Base-by-base conservation (phyloP, 2,113 vertebrate genomes). In the Mirza zaza region DNA sequence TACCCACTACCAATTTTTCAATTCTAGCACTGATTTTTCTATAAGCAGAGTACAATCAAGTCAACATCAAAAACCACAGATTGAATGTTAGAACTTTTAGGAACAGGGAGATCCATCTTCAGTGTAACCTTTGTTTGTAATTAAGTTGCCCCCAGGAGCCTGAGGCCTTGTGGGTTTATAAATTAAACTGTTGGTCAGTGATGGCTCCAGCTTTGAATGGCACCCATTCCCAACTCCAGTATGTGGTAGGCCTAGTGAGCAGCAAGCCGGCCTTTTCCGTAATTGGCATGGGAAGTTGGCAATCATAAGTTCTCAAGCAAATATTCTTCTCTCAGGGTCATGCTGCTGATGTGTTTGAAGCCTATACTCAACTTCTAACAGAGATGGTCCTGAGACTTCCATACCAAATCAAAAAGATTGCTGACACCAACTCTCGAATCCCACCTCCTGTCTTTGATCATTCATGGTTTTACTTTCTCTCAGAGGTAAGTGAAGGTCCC, bases 371-470 rank as follows among this genome's bases (percentile, higher is more conserved):
- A 98, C 99, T 99, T 13, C 98, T 99, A 91, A 99, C 99, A 4
- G 99, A 99, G 98, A 99, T 99, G 99, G 99, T 99, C 0, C 99
- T 99, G 80, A 98, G 99, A 36, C 98, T 99, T 94, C 99, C 99
- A 0, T 99, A 99, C 98, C 99, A 99, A 98, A 99, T 99, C 98
- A 99, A 99, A 97, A 99, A 99, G 98, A 99, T 99, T 2, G 99
- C 99, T 0, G 99, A 99, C 91, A 99, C 99, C 70, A 99, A 99
- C 91, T 99, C 99, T 21, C 99, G 99, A 59, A 99, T 99, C 89
- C 99, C 99, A 2, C 99, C 99, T 0, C 99, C 99, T 32, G 98
- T 99, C 92, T 99, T 99, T 70, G 99, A 99, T 97, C 99, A 99
- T 96, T 99, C 99, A 10, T 99, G 99, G 99, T 99, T 99, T 98